A percentile compares a stretch with the other conserved stretches of the same genome.
Conservation (phyloP, 2,113 vertebrate genomes). For the Callithrix jacchus region DNA sequence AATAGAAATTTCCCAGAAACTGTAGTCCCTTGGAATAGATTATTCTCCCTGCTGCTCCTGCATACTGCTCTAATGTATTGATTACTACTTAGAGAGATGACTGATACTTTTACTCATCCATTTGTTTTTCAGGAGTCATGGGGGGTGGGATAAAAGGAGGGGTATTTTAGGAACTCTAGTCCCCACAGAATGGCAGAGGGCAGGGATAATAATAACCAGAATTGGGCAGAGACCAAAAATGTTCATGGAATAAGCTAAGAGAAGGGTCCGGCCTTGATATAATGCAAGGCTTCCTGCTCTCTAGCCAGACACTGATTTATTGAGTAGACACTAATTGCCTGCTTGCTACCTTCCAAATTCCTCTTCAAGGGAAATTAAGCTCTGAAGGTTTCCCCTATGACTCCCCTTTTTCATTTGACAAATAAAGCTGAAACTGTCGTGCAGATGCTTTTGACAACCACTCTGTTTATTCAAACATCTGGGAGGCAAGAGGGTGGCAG, state of each 20-base stretch:
- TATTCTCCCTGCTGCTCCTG: neutral
- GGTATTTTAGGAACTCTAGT: neutral
- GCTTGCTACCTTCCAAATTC: neutral
- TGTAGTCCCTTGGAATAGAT: neutral
- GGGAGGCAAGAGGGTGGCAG: neutral
- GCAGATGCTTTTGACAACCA: neutral
- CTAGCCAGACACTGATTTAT: neutral
- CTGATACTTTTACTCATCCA: neutral
- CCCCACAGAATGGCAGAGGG: neutral
- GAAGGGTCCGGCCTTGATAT: neutral
- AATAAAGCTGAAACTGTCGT: conserved; percentile 38
- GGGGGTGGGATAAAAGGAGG: neutral
- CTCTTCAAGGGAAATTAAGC: conserved; percentile 10
- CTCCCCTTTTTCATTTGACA: conserved; percentile 30
- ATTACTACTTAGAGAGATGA: conserved; percentile 13
- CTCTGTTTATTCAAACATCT: conserved; percentile 7
- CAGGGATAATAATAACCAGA: neutral
- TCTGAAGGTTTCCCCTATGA: neutral
- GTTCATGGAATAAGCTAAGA: conserved; percentile 21
- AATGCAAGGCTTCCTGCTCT: neutral
- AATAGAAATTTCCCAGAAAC: conserved; percentile 46
- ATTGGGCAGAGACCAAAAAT: neutral
- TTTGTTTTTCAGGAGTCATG: conserved; percentile 32
- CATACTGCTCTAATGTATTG: neutral
- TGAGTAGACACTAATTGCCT: neutral